Conservation (phyloP, 2,797 vertebrate species). For the Sphaeramia orbicularis region DNA sequence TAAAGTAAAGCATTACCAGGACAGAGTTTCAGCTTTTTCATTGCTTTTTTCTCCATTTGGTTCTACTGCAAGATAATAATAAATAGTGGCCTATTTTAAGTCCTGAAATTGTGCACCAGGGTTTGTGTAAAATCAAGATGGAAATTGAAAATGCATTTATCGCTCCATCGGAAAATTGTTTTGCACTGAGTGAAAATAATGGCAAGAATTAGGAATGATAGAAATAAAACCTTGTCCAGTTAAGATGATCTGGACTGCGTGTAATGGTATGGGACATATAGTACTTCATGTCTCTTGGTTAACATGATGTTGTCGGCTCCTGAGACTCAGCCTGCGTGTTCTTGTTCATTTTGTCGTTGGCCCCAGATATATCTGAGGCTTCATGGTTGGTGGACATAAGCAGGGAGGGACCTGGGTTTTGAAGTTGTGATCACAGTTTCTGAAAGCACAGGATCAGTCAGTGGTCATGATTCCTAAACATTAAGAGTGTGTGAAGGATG, state of each 20-base stretch:
- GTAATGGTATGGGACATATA: not conserved
- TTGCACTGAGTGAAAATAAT: not conserved
- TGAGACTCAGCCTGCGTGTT: constrained; percentile 48
- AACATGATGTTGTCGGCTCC: constrained; percentile 19
- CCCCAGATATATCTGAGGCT: constrained; percentile 65
- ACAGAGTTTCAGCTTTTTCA: not conserved
- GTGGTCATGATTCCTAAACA: constrained; percentile 79
- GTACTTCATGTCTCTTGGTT: constrained; percentile 32
- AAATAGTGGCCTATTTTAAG: not conserved
- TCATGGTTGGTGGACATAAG: constrained; percentile 61
- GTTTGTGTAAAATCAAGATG: constrained; percentile 10
- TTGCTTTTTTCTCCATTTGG: not conserved
- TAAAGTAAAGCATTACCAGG: not conserved
- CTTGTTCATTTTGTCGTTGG: constrained; percentile 43
- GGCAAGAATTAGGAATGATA: not conserved
- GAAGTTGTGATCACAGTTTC: constrained; percentile 79
- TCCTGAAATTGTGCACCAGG: not conserved
- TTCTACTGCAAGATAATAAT: not conserved
- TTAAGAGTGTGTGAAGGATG: constrained; percentile 83
- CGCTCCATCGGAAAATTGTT: not conserved
- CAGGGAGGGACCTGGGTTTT: constrained; percentile 71
- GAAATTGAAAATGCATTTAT: not conserved
- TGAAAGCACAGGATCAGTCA: constrained; percentile 80
- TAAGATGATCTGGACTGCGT: too few relatives aligned
- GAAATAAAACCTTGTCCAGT: not conserved